A percentile compares a stretch with the other conserved stretches of the same genome.
Conservation (phyloP, 2,888 invertebrate genomes). For the Lepidocyrtoides sp. region DNA sequence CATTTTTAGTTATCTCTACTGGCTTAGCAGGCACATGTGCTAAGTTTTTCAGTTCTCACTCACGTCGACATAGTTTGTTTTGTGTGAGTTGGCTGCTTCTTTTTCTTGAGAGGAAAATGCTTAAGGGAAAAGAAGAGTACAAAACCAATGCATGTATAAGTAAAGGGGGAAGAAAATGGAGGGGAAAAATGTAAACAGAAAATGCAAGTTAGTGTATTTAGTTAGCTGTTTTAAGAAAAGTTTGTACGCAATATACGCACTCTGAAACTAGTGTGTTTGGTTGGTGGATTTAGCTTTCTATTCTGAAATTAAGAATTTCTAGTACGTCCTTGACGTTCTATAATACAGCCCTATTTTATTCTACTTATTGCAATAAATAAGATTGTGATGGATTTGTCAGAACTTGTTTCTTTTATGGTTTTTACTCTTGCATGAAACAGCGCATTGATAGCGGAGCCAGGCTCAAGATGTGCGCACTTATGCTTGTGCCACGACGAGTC, state of each 20-base stretch:
- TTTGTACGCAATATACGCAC: not conserved
- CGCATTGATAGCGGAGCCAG: not conserved
- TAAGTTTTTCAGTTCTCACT: not conserved
- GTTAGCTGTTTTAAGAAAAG: not conserved
- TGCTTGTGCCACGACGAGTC: not conserved
- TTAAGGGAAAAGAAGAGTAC: conserved; percentile 45
- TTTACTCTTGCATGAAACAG: conserved; percentile 2
- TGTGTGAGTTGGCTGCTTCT: not conserved
- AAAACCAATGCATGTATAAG: conserved; percentile 48
- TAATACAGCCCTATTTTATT: conserved; percentile 47
- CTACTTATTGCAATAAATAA: conserved; percentile 68
- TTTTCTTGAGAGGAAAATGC: not conserved
- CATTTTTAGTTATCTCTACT: not conserved
- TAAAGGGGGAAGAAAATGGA: conserved; percentile 2
- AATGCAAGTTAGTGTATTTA: too few species aligned
- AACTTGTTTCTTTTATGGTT: conserved; percentile 11
- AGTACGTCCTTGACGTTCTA: conserved; percentile 56
- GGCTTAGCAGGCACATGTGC: not conserved
- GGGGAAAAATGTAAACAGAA: conserved; percentile 17
- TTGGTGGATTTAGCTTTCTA: conserved; percentile 24
- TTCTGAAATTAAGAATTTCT: conserved; percentile 59
- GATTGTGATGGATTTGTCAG: conserved; percentile 68
- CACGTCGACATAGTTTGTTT: conserved; percentile 10
- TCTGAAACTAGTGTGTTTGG: not conserved
- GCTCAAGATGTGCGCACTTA: not conserved